Evolutionary conservation across 2,113 vertebrate genomes (phyloP).

Genomic region (Psittacula cyanocephala): DNA sequence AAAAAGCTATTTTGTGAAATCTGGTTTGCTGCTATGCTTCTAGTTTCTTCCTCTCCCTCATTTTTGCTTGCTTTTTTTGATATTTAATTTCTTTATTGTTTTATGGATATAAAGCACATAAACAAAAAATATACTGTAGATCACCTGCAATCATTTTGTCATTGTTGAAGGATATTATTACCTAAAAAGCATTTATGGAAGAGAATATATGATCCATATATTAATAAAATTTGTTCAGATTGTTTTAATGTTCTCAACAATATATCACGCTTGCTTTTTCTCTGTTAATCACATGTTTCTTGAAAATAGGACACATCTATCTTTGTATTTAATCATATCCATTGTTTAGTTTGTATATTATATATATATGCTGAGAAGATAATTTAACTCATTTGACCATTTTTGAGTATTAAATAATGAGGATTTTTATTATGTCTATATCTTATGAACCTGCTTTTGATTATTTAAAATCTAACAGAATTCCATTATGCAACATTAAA

Average conservation of each 20-base stretch:
- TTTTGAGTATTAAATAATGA: not conserved
- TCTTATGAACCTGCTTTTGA: not conserved
- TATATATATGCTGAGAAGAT: not conserved
- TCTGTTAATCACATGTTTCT: slow-evolving; percentile 7
- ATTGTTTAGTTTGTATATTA: not conserved
- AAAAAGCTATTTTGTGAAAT: not conserved
- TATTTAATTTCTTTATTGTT: not conserved
- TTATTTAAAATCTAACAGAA: not conserved
- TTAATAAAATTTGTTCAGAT: slow-evolving; percentile 50
- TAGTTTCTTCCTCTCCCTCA: not conserved
- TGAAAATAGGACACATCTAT: not conserved
- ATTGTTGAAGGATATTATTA: slow-evolving; percentile 51
- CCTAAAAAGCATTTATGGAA: slow-evolving; percentile 34
- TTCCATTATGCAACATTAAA: not conserved
- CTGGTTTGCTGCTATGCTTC: not conserved
- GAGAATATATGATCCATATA: slow-evolving; percentile 48
- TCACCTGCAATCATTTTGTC: slow-evolving; percentile 35
- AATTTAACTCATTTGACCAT: not conserved
- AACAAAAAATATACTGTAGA: slow-evolving; percentile 15
- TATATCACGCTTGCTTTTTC: slow-evolving; percentile 14
- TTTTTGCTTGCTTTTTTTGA: not conserved
- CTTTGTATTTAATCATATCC: not conserved
- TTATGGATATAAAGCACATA: not conserved
- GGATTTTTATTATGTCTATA: not conserved
- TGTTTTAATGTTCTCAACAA: slow-evolving; percentile 19